Evolutionary conservation across 2,113 vertebrate species (phyloP).

Genomic region (Gavia stellata): DNA sequence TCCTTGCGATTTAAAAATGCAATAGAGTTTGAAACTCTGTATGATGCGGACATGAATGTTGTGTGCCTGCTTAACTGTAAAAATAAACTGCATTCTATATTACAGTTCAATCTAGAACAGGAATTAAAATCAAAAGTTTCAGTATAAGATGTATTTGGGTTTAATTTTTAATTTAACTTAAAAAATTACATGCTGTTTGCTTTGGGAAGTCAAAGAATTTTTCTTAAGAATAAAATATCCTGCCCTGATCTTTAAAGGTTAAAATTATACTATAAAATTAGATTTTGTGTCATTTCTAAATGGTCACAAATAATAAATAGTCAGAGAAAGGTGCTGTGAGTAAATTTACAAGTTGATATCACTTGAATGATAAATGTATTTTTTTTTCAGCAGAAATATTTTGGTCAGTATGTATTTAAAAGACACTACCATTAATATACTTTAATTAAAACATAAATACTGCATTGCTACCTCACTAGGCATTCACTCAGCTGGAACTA

Average conservation of each 20-base stretch:
- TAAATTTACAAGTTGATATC: slow-evolving; percentile 50
- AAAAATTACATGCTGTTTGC: slow-evolving; percentile 45
- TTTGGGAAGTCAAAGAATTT: slow-evolving; percentile 13
- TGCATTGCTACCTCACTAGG: slow-evolving; percentile 75
- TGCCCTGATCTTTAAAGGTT: slow-evolving; percentile 59
- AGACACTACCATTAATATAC: slow-evolving; percentile 67
- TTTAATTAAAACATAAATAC: slow-evolving; percentile 84
- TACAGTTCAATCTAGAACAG: slow-evolving; percentile 15
- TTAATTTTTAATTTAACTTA: slow-evolving; percentile 36
- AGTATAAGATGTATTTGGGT: not conserved
- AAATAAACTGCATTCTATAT: slow-evolving; percentile 31
- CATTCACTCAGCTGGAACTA: slow-evolving; percentile 85
- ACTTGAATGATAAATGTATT: slow-evolving; percentile 31
- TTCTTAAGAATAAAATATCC: slow-evolving; percentile 34
- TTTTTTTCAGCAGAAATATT: slow-evolving; percentile 63
- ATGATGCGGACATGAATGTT: not conserved
- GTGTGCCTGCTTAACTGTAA: not conserved
- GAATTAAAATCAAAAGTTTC: slow-evolving; percentile 29
- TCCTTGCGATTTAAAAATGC: slow-evolving; percentile 16
- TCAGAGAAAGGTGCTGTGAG: slow-evolving; percentile 14
- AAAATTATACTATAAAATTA: slow-evolving; percentile 61
- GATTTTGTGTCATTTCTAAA: slow-evolving; percentile 55
- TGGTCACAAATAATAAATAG: slow-evolving; percentile 36
- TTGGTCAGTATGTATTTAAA: slow-evolving; percentile 68
- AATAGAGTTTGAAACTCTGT: not conserved